Evolutionary conservation across 1,140 invertebrate genomes (phyloP).

Genomic region (Cherax destructor): DNA sequence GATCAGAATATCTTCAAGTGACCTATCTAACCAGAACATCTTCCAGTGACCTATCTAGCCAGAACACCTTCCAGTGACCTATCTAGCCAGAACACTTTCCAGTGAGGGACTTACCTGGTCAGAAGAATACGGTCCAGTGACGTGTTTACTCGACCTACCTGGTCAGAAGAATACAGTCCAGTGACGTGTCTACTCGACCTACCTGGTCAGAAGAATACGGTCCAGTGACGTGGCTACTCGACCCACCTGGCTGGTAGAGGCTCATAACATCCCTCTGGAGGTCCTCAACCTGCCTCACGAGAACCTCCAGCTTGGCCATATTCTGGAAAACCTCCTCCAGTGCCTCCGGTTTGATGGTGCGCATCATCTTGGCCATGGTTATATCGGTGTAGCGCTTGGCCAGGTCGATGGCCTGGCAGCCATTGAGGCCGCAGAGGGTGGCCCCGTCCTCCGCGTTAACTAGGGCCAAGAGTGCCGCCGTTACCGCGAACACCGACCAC

Average conservation of each 20-base stretch:
- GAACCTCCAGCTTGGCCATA: constrained; percentile 60
- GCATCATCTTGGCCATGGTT: constrained; percentile 68
- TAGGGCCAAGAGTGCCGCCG: neutral
- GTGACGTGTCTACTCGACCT: neutral
- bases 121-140: neutral
- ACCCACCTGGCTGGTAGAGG: constrained; percentile 65
- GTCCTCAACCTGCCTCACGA: constrained; percentile 58
- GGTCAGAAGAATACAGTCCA: no score
- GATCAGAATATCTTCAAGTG: neutral
- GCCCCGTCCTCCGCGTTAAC: neutral
- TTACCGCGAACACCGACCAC: neutral
- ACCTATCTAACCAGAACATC: neutral
- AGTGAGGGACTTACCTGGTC: neutral
- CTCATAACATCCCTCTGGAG: constrained; percentile 60
- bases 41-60: neutral
- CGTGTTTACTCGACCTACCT: no score
- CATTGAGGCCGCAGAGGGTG: constrained; percentile 63
- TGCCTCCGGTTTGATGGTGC: constrained; percentile 68
- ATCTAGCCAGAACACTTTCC: neutral
- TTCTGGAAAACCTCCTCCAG: constrained; percentile 67
- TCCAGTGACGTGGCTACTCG: neutral
- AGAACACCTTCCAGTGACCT: neutral
- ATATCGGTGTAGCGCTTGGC: constrained; percentile 66
- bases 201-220: neutral
- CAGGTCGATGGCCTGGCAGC: constrained; percentile 68